phyloP scores from a whole-genome alignment of 2,113 vertebrate genomes.

The Bombycilla garrulus region DNA sequence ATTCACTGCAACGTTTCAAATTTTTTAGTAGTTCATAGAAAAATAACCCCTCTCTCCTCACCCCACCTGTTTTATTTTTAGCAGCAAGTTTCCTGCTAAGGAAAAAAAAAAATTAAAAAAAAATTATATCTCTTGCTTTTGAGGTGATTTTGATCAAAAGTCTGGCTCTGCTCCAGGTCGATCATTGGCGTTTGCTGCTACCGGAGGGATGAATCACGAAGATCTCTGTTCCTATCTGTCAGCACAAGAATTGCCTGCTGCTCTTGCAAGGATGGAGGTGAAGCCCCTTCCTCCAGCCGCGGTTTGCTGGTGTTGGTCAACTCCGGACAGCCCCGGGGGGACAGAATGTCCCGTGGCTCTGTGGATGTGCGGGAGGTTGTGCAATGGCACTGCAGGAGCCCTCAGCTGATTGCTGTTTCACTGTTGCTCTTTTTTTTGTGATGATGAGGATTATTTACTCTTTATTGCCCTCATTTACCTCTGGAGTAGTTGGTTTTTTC shows the following conservation, averaged over 20 bases:
- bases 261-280: not conserved
- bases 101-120: not conserved
- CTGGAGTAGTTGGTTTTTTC: fast-evolving
- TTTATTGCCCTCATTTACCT: not conserved
- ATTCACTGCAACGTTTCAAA: not conserved
- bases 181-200: not conserved
- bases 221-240: not conserved
- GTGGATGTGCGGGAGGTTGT: not conserved
- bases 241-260: fast-evolving
- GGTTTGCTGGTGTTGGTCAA: not conserved
- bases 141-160: not conserved
- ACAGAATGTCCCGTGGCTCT: not conserved
- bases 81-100: constrained; percentile 30
- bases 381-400: not conserved
- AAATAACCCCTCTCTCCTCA: constrained; percentile 28
- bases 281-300: not conserved
- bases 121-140: not conserved
- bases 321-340: not conserved
- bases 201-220: not conserved
- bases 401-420: fast-evolving
- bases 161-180: constrained; percentile 2
- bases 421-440: not conserved
- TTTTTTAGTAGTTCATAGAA: not conserved
- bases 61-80: constrained; percentile 23
- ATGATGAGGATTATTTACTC: not conserved